Evolutionary conservation across 1,140 invertebrate species (phyloP).

Genomic region (Drosophila nannoptera): DNA sequence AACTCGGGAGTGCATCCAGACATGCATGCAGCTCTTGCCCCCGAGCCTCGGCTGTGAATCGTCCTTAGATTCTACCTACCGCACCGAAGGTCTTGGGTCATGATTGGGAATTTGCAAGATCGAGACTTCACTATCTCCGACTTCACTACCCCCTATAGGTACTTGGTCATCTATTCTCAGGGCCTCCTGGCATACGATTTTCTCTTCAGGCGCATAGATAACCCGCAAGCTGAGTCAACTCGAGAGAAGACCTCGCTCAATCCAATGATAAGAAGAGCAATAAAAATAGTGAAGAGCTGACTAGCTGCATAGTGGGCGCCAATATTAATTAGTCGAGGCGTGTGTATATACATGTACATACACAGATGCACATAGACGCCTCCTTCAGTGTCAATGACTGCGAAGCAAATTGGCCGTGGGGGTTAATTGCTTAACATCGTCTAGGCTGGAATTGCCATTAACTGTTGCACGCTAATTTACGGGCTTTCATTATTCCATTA

Average conservation of each 20-base stretch:
- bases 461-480: constrained; percentile 54
- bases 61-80: too few relatives aligned
- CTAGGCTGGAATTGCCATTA: constrained; percentile 47
- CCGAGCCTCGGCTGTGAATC: too few relatives aligned
- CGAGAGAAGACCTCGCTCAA: too few relatives aligned
- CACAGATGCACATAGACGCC: constrained; percentile 10
- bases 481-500: constrained; percentile 43
- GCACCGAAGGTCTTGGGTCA: too few relatives aligned
- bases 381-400: constrained; percentile 58
- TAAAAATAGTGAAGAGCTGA: background rate
- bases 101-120: too few relatives aligned
- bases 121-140: too few relatives aligned
- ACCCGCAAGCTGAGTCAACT: background rate
- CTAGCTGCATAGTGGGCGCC: constrained; percentile 17
- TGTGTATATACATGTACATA: background rate
- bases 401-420: constrained; percentile 36
- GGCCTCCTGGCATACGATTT: too few relatives aligned
- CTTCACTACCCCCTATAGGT: too few relatives aligned
- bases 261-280: background rate
- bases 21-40: constrained; percentile 6
- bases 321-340: background rate
- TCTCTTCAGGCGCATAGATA: too few relatives aligned
- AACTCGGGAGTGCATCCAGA: constrained; percentile 26
- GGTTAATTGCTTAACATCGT: constrained; percentile 71
- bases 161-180: too few relatives aligned